Base-by-base conservation (phyloP, 2,113 vertebrate genomes). In the Muntiacus muntjak region DNA sequence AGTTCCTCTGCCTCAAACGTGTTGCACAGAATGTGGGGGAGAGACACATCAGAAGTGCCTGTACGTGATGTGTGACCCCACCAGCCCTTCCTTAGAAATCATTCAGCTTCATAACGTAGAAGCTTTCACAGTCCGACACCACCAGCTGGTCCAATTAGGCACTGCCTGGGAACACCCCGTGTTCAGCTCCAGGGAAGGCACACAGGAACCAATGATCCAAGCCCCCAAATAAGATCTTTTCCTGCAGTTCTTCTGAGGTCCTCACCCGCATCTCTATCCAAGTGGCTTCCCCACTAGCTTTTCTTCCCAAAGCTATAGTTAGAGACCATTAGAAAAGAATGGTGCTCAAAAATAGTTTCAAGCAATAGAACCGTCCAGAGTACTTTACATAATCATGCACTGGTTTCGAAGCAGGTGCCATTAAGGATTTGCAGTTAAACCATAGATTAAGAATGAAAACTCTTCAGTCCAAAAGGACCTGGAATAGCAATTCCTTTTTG, bases 311-410 rank as follows among this genome's bases (percentile, higher is more conserved):
- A 88, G 91, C 87, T 67, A 87, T 43, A 36, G 50, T 89, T 90
- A 86, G 91, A 95, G 45, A 91, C 85, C 82, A 97, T 96, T 96
- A 91, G 90, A 92, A 97, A 55, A 54, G 92, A 95, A 96, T 28
- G 81, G 81, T 71, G 89, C 67, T 93, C 98, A 95, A 97, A 98
- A 97, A 97, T 92, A 97, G 96, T 92, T 97, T 64, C 87, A 89
- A 76, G 97, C 95, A 97, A 89, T 97, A 87, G 96, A 97, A 94
- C 60, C 74, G 89, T 83, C 94, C 88, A 96, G 40, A 64, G 60
- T 93, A 50, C 88, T 97, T 95, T 96, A 97, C 95, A 93, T 79
- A 97, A 97, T 91, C 92, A 94, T 92, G 87, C 78, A 93, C 94
- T 96, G 91, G 96, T 97, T 98, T 95, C 57, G 74, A 97, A 97